Conservation (phyloP, 2,888 invertebrate species). For the Gymnoscelis rufifasciata region DNA sequence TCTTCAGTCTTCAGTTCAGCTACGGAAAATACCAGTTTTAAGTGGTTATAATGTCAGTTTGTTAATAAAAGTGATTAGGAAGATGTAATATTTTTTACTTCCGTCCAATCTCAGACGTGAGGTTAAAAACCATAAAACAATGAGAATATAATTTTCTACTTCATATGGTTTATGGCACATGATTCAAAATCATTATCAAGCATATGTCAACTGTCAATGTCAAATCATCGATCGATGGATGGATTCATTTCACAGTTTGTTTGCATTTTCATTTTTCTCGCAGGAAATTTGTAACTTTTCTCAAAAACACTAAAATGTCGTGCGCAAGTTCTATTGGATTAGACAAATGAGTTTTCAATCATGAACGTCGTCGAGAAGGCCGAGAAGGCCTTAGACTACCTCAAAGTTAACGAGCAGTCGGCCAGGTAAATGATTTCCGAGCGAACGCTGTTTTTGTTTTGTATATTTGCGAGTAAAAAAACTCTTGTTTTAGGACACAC, state of each 20-base stretch:
- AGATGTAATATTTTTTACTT: too few relatives aligned
- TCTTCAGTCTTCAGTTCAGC: too few relatives aligned
- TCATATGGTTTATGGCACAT: too few relatives aligned
- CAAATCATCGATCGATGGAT: constrained; percentile 12
- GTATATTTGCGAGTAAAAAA: constrained; percentile 17
- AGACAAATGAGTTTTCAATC: constrained; percentile 36
- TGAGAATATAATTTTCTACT: too few relatives aligned
- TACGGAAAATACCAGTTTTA: too few relatives aligned
- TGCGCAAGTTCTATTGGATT: constrained; percentile 16
- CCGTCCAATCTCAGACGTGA: too few relatives aligned
- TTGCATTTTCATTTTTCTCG: constrained; percentile 20
- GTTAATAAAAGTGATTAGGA: too few relatives aligned
- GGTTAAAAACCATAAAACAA: too few relatives aligned
- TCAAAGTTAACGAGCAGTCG: constrained; percentile 60
- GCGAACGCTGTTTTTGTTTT: constrained; percentile 4
- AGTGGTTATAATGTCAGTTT: too few relatives aligned
- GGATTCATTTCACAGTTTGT: constrained; percentile 11
- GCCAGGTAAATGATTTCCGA: constrained; percentile 51
- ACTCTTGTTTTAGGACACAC: constrained; percentile 55
- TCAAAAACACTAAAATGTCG: constrained; percentile 36
- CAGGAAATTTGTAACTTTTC: constrained; percentile 33
- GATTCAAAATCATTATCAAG: too few relatives aligned
- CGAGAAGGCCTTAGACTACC: constrained; percentile 67
- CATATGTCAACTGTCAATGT: constrained; percentile 3
- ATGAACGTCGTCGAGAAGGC: constrained; percentile 75